A percentile compares a stretch with the other conserved stretches of the same genome.
phyloP scores from a whole-genome alignment of 2,888 invertebrate genomes.

The Chrysina gloriosa region DNA sequence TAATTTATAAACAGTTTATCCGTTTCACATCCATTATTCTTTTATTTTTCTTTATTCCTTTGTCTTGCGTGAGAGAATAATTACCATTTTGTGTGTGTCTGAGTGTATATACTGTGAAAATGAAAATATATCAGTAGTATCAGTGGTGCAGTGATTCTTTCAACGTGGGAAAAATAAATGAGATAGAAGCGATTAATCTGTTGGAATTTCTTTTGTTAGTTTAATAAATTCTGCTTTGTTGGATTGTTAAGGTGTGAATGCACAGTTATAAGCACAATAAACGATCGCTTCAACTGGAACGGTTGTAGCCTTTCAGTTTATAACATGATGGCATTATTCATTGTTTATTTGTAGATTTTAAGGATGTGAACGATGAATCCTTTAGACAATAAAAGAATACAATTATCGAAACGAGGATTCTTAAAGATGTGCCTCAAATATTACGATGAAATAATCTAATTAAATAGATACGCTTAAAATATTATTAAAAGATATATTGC shows the following conservation, averaged over 20 bases:
- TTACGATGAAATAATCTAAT: no score
- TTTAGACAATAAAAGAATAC: no score
- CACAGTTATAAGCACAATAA: background rate
- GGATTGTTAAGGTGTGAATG: background rate
- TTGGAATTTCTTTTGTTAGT: slow-evolving; percentile 2
- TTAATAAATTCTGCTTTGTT: background rate
- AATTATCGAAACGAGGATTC: no score
- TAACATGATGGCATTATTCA: no score
- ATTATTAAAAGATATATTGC: no score
- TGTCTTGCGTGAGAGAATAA: slow-evolving; percentile 32
- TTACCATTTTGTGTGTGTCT: slow-evolving; percentile 13
- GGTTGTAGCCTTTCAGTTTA: no score
- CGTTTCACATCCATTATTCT: slow-evolving; percentile 38
- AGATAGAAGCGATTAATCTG: slow-evolving; percentile 7
- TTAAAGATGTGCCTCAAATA: no score
- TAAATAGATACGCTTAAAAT: no score
- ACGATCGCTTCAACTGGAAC: no score
- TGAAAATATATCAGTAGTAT: slow-evolving; percentile 1
- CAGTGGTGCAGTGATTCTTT: background rate
- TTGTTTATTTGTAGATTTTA: no score
- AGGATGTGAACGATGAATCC: no score
- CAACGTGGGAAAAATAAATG: slow-evolving; percentile 8
- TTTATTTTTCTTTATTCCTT: slow-evolving; percentile 21
- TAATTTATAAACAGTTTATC: slow-evolving; percentile 36
- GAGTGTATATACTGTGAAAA: background rate